A percentile compares a stretch with the other conserved stretches of the same genome.
phyloP scores from a whole-genome alignment of 2,888 invertebrate species.

The Metacarcinus magister region DNA sequence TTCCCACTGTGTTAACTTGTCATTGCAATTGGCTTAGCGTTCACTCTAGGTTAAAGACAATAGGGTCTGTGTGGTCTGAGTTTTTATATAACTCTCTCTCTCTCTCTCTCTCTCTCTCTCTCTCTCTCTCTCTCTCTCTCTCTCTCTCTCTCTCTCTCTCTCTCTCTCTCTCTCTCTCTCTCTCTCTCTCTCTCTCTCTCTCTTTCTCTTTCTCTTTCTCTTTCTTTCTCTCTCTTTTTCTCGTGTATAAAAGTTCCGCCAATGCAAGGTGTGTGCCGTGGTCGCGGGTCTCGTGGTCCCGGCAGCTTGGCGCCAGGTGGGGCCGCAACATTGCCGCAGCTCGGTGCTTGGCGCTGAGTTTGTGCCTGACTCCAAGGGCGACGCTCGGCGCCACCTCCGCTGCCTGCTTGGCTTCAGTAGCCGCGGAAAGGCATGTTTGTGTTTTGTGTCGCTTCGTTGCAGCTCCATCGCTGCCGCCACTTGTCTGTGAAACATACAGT shows the following conservation, averaged over 20 bases:
- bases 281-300: not conserved
- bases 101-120: constrained; percentile 26
- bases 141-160: not conserved
- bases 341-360: not conserved
- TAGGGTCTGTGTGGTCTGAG: too few species aligned
- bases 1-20: too few species aligned
- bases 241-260: not conserved
- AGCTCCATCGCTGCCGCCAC: not conserved
- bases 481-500: not conserved
- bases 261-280: not conserved
- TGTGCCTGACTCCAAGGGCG: not conserved
- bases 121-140: constrained; percentile 26
- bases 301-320: constrained; percentile 22
- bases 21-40: too few species aligned
- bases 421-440: not conserved
- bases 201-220: constrained; percentile 62
- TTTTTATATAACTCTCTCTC: not conserved
- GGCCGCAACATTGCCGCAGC: constrained; percentile 26
- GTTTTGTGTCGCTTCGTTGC: not conserved
- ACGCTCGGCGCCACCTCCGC: not conserved
- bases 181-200: constrained; percentile 54
- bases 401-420: constrained; percentile 13
- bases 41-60: too few species aligned
- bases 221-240: constrained; percentile 57
- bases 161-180: not conserved